A percentile compares a stretch with the other conserved stretches of the same genome.
These are phyloP conservation scores for Eubasilissa regina DNA, from an alignment of 1,140 invertebrate species.

Conservation along the genomic window DNA sequence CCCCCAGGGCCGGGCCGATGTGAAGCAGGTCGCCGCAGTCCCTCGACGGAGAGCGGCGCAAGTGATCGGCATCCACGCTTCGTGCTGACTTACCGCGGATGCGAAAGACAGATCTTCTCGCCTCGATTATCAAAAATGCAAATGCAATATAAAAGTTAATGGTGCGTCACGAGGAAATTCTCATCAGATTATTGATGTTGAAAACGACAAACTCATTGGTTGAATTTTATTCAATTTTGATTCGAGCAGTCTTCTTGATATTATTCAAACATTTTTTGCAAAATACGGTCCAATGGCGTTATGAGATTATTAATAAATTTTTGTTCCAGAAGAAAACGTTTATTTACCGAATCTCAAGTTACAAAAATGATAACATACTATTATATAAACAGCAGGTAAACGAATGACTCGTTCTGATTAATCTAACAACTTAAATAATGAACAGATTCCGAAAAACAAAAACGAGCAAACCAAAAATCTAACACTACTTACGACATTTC, in stretches of 20 bases:
- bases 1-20: slow-evolving; percentile 67
- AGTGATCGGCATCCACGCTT: slow-evolving; percentile 65
- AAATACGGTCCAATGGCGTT: too few species aligned
- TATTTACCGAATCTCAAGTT: too few species aligned
- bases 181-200: too few species aligned
- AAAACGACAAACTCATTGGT: too few species aligned
- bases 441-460: not conserved
- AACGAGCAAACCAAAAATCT: not conserved
- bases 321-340: too few species aligned
- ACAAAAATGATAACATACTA: too few species aligned
- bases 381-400: not conserved
- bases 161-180: too few species aligned
- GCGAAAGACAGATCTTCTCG: slow-evolving; percentile 68
- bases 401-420: not conserved
- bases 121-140: slow-evolving; percentile 56
- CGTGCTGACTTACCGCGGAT: slow-evolving; percentile 68
- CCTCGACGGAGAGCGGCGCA: slow-evolving; percentile 61
- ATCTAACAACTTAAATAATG: not conserved
- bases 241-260: too few species aligned
- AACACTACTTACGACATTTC: slow-evolving; percentile 64
- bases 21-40: slow-evolving; percentile 69
- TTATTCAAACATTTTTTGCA: too few species aligned
- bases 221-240: too few species aligned
- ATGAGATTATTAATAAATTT: too few species aligned
- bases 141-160: too few species aligned